These are phyloP conservation scores for Drosophila gaucha DNA, from an alignment of 2,888 invertebrate genomes.

Conservation along the genomic window DNA sequence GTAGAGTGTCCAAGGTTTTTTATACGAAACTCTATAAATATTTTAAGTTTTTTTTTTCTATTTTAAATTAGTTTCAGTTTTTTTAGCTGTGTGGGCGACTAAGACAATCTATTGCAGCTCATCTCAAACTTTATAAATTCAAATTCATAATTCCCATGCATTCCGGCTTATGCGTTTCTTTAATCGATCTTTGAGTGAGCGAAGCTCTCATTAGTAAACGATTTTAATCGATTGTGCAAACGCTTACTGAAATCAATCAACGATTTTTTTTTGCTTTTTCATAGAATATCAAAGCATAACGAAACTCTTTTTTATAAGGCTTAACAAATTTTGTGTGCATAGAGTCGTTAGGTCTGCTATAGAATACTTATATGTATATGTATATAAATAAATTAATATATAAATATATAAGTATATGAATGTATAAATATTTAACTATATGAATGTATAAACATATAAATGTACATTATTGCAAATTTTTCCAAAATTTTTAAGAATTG, in stretches of 20 bases:
- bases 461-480: no score
- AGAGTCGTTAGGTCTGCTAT: no score
- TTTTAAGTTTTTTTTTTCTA: constrained; percentile 4
- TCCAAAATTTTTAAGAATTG: no score
- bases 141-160: constrained; percentile 26
- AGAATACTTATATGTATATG: no score
- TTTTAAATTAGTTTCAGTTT: not conserved
- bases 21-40: constrained; percentile 27
- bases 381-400: no score
- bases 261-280: not conserved
- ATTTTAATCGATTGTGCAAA: constrained; percentile 17
- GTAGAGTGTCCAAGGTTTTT: constrained; percentile 59
- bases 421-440: no score
- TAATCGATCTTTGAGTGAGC: constrained; percentile 11
- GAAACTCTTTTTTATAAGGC: no score
- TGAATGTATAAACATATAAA: no score
- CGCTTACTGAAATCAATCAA: constrained; percentile 23
- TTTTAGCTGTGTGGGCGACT: constrained; percentile 31
- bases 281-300: not conserved
- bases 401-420: no score
- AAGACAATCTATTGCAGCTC: not conserved
- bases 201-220: constrained; percentile 12
- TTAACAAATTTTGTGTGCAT: no score
- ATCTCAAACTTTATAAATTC: constrained; percentile 1
- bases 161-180: constrained; percentile 17